These are phyloP conservation scores for Pseudopodoces humilis DNA, from an alignment of 2,113 vertebrate species.

Conservation along the genomic window DNA sequence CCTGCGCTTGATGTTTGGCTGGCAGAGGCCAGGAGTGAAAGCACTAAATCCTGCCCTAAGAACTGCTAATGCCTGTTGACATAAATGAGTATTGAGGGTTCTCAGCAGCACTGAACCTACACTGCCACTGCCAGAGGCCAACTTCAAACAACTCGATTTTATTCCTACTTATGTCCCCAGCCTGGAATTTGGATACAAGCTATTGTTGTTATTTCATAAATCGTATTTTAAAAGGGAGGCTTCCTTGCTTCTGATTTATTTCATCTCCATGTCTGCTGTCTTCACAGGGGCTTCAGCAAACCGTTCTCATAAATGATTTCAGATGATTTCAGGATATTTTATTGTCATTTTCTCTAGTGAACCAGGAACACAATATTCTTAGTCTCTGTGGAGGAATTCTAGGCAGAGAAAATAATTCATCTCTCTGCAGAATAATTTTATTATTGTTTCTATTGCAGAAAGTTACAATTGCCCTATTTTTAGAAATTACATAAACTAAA, in stretches of 20 bases:
- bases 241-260: neutral
- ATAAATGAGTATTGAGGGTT: neutral
- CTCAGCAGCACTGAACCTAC: neutral
- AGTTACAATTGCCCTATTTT: neutral
- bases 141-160: neutral
- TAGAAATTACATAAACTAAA: neutral
- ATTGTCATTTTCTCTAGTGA: neutral
- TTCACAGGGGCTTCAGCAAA: neutral
- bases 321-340: neutral
- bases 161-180: neutral
- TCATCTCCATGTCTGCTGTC: neutral
- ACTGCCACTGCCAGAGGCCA: neutral
- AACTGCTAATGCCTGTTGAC: neutral
- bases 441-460: neutral
- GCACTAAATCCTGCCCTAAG: neutral
- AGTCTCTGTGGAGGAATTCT: neutral
- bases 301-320: neutral
- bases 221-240: neutral
- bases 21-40: neutral
- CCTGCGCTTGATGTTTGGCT: neutral
- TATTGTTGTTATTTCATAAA: neutral
- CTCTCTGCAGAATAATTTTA: neutral
- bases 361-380: neutral
- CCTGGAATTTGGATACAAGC: neutral
- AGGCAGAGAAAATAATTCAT: neutral